Evolutionary conservation across 2,797 vertebrate genomes (phyloP).

Genomic region (Enteromius treurensis): DNA sequence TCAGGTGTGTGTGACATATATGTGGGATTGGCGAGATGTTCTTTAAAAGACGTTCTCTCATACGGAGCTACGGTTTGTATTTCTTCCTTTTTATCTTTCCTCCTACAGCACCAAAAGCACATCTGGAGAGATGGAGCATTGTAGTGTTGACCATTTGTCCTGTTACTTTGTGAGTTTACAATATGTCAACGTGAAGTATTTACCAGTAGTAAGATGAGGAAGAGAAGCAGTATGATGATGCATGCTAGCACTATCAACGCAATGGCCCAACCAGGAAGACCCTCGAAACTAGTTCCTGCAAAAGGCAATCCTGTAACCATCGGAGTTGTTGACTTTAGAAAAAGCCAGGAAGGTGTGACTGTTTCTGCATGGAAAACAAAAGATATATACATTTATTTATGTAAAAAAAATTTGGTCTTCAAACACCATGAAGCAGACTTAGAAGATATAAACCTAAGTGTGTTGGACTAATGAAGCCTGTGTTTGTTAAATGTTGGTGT

Average conservation of each 20-base stretch:
- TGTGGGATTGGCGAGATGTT: constrained; percentile 56
- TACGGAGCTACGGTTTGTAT: constrained; percentile 41
- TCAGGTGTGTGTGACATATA: constrained; percentile 46
- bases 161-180: neutral
- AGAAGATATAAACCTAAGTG: neutral
- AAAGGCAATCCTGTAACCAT: neutral
- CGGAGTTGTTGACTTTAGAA: neutral
- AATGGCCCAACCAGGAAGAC: constrained; percentile 69
- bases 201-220: constrained; percentile 71
- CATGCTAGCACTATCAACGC: constrained; percentile 69
- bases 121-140: constrained; percentile 51
- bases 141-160: neutral
- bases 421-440: neutral
- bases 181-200: constrained; percentile 30
- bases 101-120: constrained; percentile 61
- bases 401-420: neutral
- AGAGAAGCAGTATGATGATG: constrained; percentile 67
- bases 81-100: constrained; percentile 38
- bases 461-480: neutral
- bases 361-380: neutral
- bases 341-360: constrained; percentile 19
- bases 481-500: neutral
- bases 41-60: constrained; percentile 52
- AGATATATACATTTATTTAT: neutral
- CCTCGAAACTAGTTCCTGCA: neutral